These are phyloP conservation scores for Daphoenositta chrysoptera DNA, from an alignment of 2,113 vertebrate genomes.

Conservation along the genomic window DNA sequence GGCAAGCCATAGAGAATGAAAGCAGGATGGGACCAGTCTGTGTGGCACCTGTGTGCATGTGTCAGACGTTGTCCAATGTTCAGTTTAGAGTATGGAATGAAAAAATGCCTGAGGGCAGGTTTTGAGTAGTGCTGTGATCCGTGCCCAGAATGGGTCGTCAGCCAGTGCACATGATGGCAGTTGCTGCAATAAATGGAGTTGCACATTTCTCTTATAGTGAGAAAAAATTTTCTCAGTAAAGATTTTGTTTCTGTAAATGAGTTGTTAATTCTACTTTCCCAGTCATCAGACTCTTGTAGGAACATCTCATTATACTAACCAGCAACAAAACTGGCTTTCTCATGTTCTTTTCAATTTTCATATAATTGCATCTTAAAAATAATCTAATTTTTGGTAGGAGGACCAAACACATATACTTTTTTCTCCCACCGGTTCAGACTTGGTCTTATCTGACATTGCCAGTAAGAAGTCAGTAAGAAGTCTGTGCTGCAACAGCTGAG, in stretches of 20 bases:
- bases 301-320: not conserved
- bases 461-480: not conserved
- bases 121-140: not conserved
- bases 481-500: not conserved
- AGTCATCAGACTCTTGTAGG: not conserved
- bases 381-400: not conserved
- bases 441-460: not conserved
- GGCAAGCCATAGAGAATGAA: not conserved
- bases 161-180: not conserved
- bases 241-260: not conserved
- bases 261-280: not conserved
- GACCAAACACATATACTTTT: not conserved
- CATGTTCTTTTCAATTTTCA: not conserved
- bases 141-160: not conserved
- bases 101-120: not conserved
- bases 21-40: not conserved
- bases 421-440: not conserved
- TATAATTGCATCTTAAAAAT: not conserved
- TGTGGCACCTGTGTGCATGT: not conserved
- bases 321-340: not conserved
- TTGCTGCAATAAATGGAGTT: not conserved
- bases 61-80: not conserved
- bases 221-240: not conserved
- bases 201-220: not conserved
- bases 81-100: not conserved